Base-by-base conservation (phyloP, 2,113 vertebrate genomes). In the Myxocyprinus asiaticus region DNA sequence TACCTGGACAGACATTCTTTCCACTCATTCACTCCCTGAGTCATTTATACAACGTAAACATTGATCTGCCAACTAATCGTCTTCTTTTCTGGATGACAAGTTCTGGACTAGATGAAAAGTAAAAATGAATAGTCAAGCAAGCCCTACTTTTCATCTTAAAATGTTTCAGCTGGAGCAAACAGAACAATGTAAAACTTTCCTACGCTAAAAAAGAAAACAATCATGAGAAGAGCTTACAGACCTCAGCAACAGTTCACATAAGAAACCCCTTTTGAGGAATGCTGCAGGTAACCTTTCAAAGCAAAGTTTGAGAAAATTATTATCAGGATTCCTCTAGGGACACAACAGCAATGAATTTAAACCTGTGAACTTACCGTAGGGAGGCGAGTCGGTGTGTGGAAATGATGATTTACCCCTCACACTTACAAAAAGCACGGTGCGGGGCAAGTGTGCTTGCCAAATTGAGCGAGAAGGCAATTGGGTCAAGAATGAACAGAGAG, bases 381-480 rank as follows among this genome's bases (percentile, higher is more conserved):
- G 66, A 83, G 65, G 48, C 45, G 45, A 70, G 80, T 51, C 65
- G 58, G 66, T 55, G 66, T 71, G 67, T n/a, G n/a, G 17, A 77
- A 48, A 65, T 80, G 79, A 85, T 78, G 50, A 84, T 84, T 80
- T 86, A 74, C 58, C 77, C 75, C 74, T 74, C 45, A n/a, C 6
- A 22, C 62, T 70, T 66, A 76, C 67, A 62, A 56, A 22, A 56
- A 78, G n/a, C 81, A 50, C 59, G 55, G 50, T 6, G 15, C 5
- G 50, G 62, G 14, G 42, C 67, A n/a, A 45, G 33, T 64, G 58
- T 61, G 70, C 11, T 9, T 79, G 74, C 69, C 76, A 77, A 83
- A 17, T 6, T 44, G 70, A 67, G 33, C 9, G 17, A 82, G 63
- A 53, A 66, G 14, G 71, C 53, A 48, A 12, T n/a, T 12, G 17